Evolutionary conservation across 2,888 invertebrate genomes (phyloP), one percentile per base, ranked within the genome.

Genomic region (Boloria euphrosyne): DNA sequence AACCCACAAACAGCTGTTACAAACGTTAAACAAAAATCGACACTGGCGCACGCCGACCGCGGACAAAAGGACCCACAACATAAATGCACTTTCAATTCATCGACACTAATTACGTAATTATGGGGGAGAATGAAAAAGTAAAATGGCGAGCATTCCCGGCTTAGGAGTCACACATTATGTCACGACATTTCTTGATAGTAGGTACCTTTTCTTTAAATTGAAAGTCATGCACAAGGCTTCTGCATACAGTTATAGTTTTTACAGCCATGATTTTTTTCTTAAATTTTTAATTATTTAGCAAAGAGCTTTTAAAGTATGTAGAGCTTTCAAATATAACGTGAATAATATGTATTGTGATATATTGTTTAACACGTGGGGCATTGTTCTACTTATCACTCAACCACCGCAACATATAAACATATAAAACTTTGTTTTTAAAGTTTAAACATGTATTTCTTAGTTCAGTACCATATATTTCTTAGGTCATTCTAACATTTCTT

Each of bases 51-150:
- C 79, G 75, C 73, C 83, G 82, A 71, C 70, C 82, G 78, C 83
- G 80, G 80, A 90, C 89, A 90, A 91, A 90, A 86, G 89, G 84
- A 80, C 82, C 85, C 83, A 83, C 83, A 80, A 81, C 81, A 74
- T 78, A 84, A 87, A 87, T 85, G 87, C 85, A 85, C 84, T 84
- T 86, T 83, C 87, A 87, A 89, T 90, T 90, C 89, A 87, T 87
- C 86, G 86, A 79, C 86, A 86, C 87, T 91, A 90, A 91, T 91
- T 90, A 90, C 90, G 89, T 90, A 90, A 92, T 92, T 89, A 90
- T 84, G 83, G 89, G 84, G 88, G 80, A 77, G 79, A 70, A 74
- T 71, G 77, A 73, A 77, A 84, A 84, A 83, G 81, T 79, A 81
- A 84, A 88, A 89, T 87, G 85, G 89, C 90, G 81, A 82, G 84